Conservation (phyloP, 2,797 vertebrate genomes). For the Antrozous pallidus region DNA sequence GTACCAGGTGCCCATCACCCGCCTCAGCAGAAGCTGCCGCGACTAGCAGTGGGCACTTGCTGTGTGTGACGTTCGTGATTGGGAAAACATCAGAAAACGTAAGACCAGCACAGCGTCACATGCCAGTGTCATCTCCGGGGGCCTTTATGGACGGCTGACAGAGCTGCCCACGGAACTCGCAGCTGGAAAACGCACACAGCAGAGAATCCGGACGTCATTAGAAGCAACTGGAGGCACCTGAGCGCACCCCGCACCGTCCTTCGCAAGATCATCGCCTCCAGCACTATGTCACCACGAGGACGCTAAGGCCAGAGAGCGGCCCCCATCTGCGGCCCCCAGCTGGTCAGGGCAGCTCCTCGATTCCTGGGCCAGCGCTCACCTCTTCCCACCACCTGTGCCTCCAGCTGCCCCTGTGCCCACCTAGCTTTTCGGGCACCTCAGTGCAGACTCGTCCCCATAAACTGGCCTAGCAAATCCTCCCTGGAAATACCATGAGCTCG, state of each 20-base stretch:
- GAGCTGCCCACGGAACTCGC: neutral
- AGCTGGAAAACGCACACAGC: neutral
- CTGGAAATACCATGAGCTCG: neutral
- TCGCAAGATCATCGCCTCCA: neutral
- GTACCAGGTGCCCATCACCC: accelerated
- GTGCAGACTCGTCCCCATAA: neutral
- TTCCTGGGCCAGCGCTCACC: neutral
- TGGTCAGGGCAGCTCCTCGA: neutral
- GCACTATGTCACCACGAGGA: neutral
- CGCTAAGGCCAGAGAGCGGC: neutral
- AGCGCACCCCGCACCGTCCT: neutral
- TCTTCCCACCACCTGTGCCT: neutral
- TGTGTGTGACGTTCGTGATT: neutral
- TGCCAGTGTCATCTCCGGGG: too few relatives aligned
- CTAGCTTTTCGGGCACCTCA: neutral
- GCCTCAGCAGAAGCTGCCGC: neutral
- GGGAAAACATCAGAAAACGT: neutral
- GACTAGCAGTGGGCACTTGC: neutral
- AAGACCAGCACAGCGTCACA: neutral
- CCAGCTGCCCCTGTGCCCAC: neutral
- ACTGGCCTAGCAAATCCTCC: neutral
- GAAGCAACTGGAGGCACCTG: neutral
- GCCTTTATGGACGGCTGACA: neutral
- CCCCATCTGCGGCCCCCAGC: too few relatives aligned
- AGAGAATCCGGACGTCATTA: neutral